A percentile compares a stretch with the other conserved stretches of the same genome.
These are phyloP conservation scores for Volucella zonaria DNA, from an alignment of 2,888 invertebrate species.

Conservation along the genomic window DNA sequence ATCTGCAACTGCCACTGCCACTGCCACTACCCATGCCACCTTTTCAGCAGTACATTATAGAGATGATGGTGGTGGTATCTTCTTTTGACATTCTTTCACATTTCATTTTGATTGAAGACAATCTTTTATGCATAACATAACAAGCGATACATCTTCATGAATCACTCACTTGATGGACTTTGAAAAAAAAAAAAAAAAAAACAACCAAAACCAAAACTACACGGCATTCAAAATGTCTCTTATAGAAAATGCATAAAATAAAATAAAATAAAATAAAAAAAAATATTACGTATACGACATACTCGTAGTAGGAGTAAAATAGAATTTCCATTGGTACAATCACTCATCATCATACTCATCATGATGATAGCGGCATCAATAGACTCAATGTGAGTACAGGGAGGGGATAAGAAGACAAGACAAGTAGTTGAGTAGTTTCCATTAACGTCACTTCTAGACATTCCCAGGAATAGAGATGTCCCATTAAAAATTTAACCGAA, in stretches of 20 bases:
- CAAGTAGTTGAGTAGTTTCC: slow-evolving; percentile 55
- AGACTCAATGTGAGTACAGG: slow-evolving; percentile 17
- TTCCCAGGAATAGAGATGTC: slow-evolving; percentile 47
- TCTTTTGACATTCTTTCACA: slow-evolving; percentile 45
- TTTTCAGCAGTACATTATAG: too few relatives aligned
- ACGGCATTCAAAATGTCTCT: too few relatives aligned
- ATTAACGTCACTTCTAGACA: slow-evolving; percentile 59
- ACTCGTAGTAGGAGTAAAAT: not conserved
- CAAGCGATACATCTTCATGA: slow-evolving; percentile 37
- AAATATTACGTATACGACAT: slow-evolving; percentile 56
- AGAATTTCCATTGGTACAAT: slow-evolving; percentile 4
- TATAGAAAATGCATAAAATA: slow-evolving; percentile 5
- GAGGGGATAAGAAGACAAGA: slow-evolving; percentile 18
- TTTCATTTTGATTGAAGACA: slow-evolving; percentile 56
- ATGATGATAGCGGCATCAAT: slow-evolving; percentile 24
- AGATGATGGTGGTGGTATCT: not conserved
- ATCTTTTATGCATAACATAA: slow-evolving; percentile 43
- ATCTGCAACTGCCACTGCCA: not conserved
- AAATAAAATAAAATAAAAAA: slow-evolving; percentile 7
- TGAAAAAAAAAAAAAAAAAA: slow-evolving; percentile 11
- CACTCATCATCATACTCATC: slow-evolving; percentile 57
- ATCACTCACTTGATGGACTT: slow-evolving; percentile 46
- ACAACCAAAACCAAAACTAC: too few relatives aligned
- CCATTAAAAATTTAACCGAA: slow-evolving; percentile 65
- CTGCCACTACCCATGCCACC: too few relatives aligned